A percentile compares a stretch with the other conserved stretches of the same genome.
Evolutionary conservation across 2,797 vertebrate species (phyloP).

Genomic region (Oreochromis grahami): DNA sequence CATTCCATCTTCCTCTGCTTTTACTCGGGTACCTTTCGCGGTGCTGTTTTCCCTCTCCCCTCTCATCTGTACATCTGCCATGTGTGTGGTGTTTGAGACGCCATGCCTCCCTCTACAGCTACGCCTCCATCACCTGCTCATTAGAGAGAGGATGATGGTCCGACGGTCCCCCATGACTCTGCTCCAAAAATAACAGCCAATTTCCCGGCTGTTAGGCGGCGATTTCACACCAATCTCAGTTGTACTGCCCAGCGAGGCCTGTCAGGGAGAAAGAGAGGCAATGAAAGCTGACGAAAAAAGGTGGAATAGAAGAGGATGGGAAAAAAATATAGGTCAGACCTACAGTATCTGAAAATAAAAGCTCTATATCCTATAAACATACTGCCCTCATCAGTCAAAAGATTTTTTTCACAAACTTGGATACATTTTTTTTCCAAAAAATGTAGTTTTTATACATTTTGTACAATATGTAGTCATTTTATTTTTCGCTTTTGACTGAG

Average conservation of each 20-base stretch:
- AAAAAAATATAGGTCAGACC: slow-evolving; percentile 44
- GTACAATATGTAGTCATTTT: neutral
- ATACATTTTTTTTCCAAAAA: neutral
- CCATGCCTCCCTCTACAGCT: slow-evolving; percentile 7
- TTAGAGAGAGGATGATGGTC: slow-evolving; percentile 72
- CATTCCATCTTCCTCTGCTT: neutral
- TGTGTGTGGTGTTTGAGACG: slow-evolving; percentile 24
- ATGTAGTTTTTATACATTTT: neutral
- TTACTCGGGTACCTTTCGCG: neutral
- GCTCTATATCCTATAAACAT: slow-evolving; percentile 18
- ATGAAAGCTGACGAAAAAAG: slow-evolving; percentile 1
- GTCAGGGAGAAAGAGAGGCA: slow-evolving; percentile 18
- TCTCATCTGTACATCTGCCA: slow-evolving; percentile 34
- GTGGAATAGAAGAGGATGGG: slow-evolving; percentile 21
- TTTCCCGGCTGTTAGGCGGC: slow-evolving; percentile 77
- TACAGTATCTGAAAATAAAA: slow-evolving; percentile 29
- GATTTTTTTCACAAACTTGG: neutral
- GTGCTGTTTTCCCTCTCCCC: neutral
- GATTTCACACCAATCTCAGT: slow-evolving; percentile 83
- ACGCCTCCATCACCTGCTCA: slow-evolving; percentile 68
- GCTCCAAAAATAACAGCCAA: slow-evolving; percentile 82
- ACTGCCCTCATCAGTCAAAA: neutral
- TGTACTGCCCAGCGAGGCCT: slow-evolving; percentile 50
- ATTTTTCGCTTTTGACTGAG: neutral
- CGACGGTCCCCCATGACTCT: slow-evolving; percentile 62